A percentile compares a stretch with the other conserved stretches of the same genome.
These are phyloP conservation scores for Cabera pusaria DNA, from an alignment of 2,888 invertebrate genomes.

Conservation along the genomic window DNA sequence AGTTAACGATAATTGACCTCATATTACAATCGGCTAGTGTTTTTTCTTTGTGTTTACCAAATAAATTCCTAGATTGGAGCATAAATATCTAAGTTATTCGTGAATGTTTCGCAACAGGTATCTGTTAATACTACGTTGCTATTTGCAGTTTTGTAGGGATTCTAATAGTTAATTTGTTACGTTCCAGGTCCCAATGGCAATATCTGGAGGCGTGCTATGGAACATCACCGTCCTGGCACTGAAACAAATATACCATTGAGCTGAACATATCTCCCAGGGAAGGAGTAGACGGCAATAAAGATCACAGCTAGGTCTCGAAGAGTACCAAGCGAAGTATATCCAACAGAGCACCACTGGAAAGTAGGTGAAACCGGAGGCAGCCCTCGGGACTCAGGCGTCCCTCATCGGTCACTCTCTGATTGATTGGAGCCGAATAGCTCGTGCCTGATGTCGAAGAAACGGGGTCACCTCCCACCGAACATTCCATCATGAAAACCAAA, in stretches of 20 bases:
- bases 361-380: background rate
- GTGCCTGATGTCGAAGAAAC: conserved; percentile 79
- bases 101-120: conserved; percentile 36
- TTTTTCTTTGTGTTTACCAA: conserved; percentile 28
- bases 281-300: no score
- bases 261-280: no score
- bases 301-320: no score
- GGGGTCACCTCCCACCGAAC: conserved; percentile 69
- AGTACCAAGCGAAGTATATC: conserved; percentile 1
- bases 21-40: conserved; percentile 31
- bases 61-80: conserved; percentile 24
- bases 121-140: conserved; percentile 46
- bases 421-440: conserved; percentile 43
- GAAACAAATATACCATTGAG: no score
- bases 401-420: conserved; percentile 45
- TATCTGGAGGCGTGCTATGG: conserved; percentile 47
- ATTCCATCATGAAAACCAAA: conserved; percentile 82
- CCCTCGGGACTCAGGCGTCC: conserved; percentile 20
- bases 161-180: conserved; percentile 41
- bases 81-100: conserved; percentile 31
- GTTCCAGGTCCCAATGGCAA: conserved; percentile 67
- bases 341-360: background rate
- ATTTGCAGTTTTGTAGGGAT: conserved; percentile 37
- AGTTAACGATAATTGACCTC: conserved; percentile 36
- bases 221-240: conserved; percentile 46